Evolutionary conservation across 2,888 invertebrate genomes (phyloP), one percentile per base, ranked within the genome.

Genomic region (Limnephilus marmoratus): DNA sequence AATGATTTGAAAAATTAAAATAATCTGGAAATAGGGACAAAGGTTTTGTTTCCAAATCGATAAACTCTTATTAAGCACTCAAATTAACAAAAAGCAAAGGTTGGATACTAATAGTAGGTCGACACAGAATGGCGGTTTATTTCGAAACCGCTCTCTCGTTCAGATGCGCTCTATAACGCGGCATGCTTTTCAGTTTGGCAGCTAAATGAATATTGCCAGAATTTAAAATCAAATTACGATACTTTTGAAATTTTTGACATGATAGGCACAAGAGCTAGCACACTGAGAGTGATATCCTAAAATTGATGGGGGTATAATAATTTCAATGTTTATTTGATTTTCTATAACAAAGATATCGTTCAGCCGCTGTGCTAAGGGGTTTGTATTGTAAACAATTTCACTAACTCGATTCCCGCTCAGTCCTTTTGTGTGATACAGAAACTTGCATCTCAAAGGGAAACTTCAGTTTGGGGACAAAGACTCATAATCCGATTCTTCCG

Each of bases 361-460:
- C 24, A 68, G 24, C 83, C 37, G 9, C 37, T 83, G 83, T 31
- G 37, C 83, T 83, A 83, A 37, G 83, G 83, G 37, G 83, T 83
- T 37, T 37, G 37, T 83, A 37, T 83, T 86, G 86, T 45, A 49
- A 86, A 86, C 86, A 86, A 86, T 86, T 86, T 45, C 86, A n/a
- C 86, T 86, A 86, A 86, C 86, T 86, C 86, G 13, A 86, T 86
- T 86, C n/a, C 86, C 86, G 11, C 45, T 15, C 86, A 86, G 45
- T 45, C 86, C 86, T 86, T 83, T 45, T 86, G 86, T 86, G 86
- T 86, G 86, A 86, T 37, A 86, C 45, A 29, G 85, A 86, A 86
- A 86, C 86, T 86, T 86, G 49, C 49, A 86, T 86, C 86, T 86
- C 86, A 86, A 86, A 86, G 86, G 86, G 45, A 37, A 29, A 86